Base-by-base conservation (phyloP, 2,888 invertebrate genomes). In the Drosophila greeni region DNA sequence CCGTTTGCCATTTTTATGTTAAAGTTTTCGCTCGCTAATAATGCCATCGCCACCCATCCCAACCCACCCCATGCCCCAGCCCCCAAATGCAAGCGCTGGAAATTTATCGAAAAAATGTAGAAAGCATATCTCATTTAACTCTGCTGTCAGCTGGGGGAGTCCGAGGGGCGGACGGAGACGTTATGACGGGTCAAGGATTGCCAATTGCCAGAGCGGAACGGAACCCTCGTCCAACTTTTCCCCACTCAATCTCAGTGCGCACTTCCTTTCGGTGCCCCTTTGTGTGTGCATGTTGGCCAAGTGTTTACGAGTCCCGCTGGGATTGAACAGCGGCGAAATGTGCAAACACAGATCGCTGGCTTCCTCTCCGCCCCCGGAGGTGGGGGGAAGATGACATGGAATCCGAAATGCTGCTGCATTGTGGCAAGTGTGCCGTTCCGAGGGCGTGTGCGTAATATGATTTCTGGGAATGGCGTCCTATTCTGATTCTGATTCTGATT, bases 151-250 rank as follows among this genome's bases (percentile, higher is more conserved):
- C 37, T 42, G 42, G 51, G 51, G 36, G 34, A 39, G 11, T 18
- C 11, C 34, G 52, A 20, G 37, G 39, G 57, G 29, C 12, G 2
- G 57, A 31, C 37, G 7, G 24, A 45, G 72, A 74, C 80, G 74
- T 84, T 84, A 82, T 84, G 84, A 74, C 73, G 74, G 84, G 84
- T 82, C 84, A 84, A 84, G 84, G 82, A 84, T 84, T 84, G 73
- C 54, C 70, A 67, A 65, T 70, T 67, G 56, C 59, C 56, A 60
- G 43, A 56, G 51, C 33, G 55, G 29, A 55, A 18, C 57, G 33
- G 16, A 64, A 37, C 62, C 62, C 62, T 64, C 37, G 53, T 45
- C 61, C 42, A 67, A 60, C 48, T 65, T 67, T 54, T 49, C 60
- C 58, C 61, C 60, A 60, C 54, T 51, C 57, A 58, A 58, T 66